Conservation (phyloP, 2,113 vertebrate genomes). For the Ageneiosus marmoratus region DNA sequence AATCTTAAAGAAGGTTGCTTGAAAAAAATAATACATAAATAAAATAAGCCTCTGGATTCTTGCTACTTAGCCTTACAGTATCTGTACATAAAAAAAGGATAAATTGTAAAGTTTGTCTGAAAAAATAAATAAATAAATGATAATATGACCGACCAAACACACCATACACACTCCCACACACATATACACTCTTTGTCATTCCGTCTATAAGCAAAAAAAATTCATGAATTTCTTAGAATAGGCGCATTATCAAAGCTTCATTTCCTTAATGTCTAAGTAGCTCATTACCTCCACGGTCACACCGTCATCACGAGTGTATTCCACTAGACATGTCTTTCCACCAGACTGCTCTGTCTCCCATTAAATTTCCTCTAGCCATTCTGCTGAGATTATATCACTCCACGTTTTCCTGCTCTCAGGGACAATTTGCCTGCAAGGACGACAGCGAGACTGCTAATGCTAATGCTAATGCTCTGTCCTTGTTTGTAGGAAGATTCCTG, state of each 20-base stretch:
- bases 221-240: constrained; percentile 45
- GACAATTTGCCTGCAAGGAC: constrained; percentile 16
- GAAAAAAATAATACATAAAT: too few relatives aligned
- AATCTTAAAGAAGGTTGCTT: too few relatives aligned
- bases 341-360: constrained; percentile 42
- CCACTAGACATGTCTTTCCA: constrained; percentile 44
- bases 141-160: too few relatives aligned
- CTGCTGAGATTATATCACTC: constrained; percentile 48
- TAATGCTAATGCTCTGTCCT: too few relatives aligned
- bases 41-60: background rate
- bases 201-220: constrained; percentile 26
- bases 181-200: constrained; percentile 3
- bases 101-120: background rate
- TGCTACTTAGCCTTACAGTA: background rate
- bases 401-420: constrained; percentile 21
- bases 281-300: constrained; percentile 50
- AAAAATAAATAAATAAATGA: too few relatives aligned
- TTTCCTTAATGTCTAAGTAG: constrained; percentile 55
- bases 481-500: too few relatives aligned
- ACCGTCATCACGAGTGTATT: constrained; percentile 49
- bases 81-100: background rate
- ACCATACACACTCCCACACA: background rate
- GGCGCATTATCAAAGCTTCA: constrained; percentile 53
- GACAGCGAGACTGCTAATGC: background rate
- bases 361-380: constrained; percentile 55